Percentiles rank a stretch among this genome's conserved stretches.
These are phyloP conservation scores for Calosoma granatense DNA, from an alignment of 1,140 invertebrate species.

Conservation along the genomic window DNA sequence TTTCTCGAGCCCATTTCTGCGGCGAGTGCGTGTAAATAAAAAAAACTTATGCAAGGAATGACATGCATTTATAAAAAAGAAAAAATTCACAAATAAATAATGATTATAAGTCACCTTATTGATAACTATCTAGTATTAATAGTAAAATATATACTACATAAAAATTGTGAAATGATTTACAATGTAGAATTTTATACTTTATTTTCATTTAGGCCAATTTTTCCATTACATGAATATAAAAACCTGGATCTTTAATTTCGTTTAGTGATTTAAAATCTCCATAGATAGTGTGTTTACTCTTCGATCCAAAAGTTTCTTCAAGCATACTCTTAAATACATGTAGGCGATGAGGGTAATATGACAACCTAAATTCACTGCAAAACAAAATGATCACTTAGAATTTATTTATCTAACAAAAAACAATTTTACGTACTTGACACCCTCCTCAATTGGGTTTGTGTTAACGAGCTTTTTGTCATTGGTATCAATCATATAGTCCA, in stretches of 20 bases:
- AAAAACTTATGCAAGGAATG: no score
- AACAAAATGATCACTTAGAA: constrained; percentile 14
- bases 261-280: constrained; percentile 69
- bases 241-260: constrained; percentile 55
- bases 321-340: constrained; percentile 59
- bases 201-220: constrained; percentile 42
- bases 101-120: no score
- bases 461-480: constrained; percentile 11
- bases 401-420: background rate
- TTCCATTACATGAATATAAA: constrained; percentile 76
- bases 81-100: no score
- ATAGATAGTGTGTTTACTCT: constrained; percentile 56
- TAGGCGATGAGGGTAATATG: constrained; percentile 75
- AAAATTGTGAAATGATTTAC: no score
- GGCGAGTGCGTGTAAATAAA: no score
- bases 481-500: constrained; percentile 65
- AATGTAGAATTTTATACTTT: no score
- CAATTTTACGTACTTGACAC: background rate
- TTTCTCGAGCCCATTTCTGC: no score
- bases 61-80: no score
- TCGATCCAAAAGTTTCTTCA: constrained; percentile 54
- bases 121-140: no score
- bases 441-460: background rate
- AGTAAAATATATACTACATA: no score
- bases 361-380: constrained; percentile 69